Percentiles rank a stretch among this genome's conserved stretches.
Conservation (phyloP, 2,113 vertebrate species). For the Nasalis larvatus region DNA sequence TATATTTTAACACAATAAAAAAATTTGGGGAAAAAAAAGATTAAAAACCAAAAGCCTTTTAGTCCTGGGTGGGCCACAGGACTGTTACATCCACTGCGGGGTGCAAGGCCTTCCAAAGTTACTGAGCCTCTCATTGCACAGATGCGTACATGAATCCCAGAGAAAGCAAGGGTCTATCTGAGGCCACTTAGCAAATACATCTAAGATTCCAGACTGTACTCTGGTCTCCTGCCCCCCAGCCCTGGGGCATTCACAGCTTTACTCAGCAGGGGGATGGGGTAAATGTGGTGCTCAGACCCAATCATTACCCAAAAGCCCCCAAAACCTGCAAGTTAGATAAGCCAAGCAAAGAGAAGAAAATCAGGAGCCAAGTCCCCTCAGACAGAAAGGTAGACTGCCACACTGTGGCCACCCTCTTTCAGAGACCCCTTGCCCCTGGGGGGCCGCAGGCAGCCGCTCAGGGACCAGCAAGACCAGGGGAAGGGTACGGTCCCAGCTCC, state of each 20-base stretch:
- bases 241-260: too few relatives aligned
- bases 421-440: too few relatives aligned
- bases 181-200: not conserved
- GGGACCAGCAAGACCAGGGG: not conserved
- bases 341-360: not conserved
- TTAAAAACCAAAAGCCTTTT: not conserved
- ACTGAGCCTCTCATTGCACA: not conserved
- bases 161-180: not conserved
- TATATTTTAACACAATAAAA: not conserved
- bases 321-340: not conserved
- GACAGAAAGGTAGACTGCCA: not conserved
- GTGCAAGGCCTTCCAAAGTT: not conserved
- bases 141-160: not conserved
- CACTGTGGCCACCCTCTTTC: not conserved
- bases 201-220: not conserved
- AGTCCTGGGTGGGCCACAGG: not conserved
- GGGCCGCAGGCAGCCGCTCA: not conserved
- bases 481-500: not conserved
- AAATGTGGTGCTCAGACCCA: not conserved
- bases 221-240: not conserved
- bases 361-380: not conserved
- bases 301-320: not conserved
- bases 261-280: not conserved
- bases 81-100: accelerated
- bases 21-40: not conserved